Evolutionary conservation across 1,140 invertebrate species (phyloP), one percentile per base, ranked within the genome.

Genomic region (Papilio dardanus): DNA sequence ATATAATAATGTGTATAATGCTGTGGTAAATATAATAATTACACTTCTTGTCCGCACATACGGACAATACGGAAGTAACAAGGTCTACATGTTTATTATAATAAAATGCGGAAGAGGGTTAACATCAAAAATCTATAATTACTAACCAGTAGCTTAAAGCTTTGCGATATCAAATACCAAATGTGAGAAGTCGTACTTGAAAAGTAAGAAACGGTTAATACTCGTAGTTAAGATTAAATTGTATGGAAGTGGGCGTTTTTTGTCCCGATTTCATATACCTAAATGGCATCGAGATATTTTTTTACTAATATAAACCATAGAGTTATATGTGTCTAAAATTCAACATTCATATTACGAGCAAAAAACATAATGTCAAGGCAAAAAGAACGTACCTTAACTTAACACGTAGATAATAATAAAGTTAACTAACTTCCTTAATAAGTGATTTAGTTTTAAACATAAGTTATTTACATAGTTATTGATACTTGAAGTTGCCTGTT

Each of bases 281-380:
- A 33, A 33, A 33, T 3, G 31, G 31, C 31, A 33, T 33, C 7
- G 31, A 33, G 31, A 8, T 37, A n/a, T n/a, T 35, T 37, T 46
- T 46, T n/a, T 46, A 46, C n/a, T 19, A 46, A 7, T 16, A 46
- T n/a, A 46, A 16, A 16, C 42, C 16, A 19, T n/a, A 46, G 16
- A 46, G 4, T 6, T n/a, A 62, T 4, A n/a, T 62, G 14, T 50
- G n/a, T 19, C 21, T 54, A 54, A 54, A 54, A 54, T 37, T 28
- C 16, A 19, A 50, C 46, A n/a, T 58, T 28, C 24, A 62, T 30
- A 12, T 62, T 28, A 28, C 10, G 21, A 10, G 1, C 10, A 62
- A 62, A 28, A 62, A 62, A 28, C 30, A 62, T 62, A 62, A 62
- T 62, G 54, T 62, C 54, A 62, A 62, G 54, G 54, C 24, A 28